phyloP scores from a whole-genome alignment of 2,113 vertebrate genomes.

The Pogonocichla stellata region DNA sequence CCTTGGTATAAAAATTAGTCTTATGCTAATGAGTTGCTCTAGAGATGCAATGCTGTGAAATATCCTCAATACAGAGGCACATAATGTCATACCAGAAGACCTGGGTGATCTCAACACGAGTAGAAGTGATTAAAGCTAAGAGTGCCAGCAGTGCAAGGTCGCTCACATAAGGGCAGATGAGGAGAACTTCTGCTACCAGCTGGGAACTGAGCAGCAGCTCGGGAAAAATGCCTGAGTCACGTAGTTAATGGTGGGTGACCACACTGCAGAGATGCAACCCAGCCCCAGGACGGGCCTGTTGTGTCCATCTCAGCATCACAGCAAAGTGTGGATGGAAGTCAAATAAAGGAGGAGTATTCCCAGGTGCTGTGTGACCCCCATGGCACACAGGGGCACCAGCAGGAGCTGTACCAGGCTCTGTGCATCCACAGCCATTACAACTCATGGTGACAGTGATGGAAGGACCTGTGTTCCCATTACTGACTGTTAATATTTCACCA shows the following conservation, averaged over 20 bases:
- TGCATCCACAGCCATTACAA: accelerated
- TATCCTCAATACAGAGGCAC: neutral
- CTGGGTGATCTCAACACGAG: neutral
- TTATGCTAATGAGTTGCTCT: slow-evolving; percentile 21
- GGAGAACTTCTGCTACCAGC: neutral
- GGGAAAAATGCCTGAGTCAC: slow-evolving; percentile 5
- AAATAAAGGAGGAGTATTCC: neutral
- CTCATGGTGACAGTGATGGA: neutral
- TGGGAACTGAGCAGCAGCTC: neutral
- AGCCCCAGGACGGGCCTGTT: neutral
- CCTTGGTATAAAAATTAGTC: slow-evolving; percentile 14
- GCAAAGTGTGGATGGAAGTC: neutral
- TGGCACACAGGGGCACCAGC: accelerated
- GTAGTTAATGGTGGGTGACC: slow-evolving; percentile 25
- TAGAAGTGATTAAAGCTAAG: slow-evolving; percentile 10
- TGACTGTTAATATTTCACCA: slow-evolving; percentile 52
- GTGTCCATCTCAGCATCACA: neutral
- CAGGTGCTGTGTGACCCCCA: neutral
- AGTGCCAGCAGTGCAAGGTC: neutral
- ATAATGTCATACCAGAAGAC: neutral
- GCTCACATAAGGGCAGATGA: neutral
- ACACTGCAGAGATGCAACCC: neutral
- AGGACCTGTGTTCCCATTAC: neutral
- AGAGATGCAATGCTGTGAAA: neutral
- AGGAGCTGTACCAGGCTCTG: neutral